Percentiles rank a stretch among this genome's conserved stretches.
Conservation (phyloP, 2,113 vertebrate genomes). For the Grallaria varia region DNA sequence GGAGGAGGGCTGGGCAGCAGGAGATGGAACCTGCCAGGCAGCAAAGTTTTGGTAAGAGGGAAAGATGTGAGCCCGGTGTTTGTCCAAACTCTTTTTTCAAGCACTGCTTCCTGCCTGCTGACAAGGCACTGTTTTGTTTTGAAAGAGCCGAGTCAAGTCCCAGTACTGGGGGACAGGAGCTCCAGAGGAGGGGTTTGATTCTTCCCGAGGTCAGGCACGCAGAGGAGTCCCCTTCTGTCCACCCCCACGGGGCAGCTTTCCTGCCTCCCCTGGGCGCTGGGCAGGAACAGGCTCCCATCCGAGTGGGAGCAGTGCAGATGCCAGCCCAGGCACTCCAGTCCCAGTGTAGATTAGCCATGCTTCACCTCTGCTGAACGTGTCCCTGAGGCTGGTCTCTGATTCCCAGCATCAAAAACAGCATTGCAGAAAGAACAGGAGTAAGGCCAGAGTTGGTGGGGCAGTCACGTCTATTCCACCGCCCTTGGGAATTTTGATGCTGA, state of each 20-base stretch:
- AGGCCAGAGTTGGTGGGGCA: neutral
- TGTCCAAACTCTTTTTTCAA: neutral
- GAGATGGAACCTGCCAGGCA: neutral
- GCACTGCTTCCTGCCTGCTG: neutral
- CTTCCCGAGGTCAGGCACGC: neutral
- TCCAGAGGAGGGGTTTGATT: neutral
- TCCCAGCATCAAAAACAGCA: neutral
- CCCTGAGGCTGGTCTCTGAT: neutral
- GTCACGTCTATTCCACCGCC: neutral
- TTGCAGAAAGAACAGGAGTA: neutral
- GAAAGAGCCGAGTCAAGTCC: neutral
- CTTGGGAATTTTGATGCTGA: neutral
- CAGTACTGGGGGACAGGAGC: fast-evolving
- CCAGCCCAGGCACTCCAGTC: neutral
- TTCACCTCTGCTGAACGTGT: neutral
- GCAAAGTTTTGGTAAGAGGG: neutral
- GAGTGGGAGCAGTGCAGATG: neutral
- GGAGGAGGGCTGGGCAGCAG: neutral
- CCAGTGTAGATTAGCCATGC: neutral
- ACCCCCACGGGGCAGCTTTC: neutral
- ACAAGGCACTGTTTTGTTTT: neutral
- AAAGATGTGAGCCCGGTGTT: neutral
- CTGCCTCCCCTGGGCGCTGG: neutral
- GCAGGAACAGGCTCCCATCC: neutral
- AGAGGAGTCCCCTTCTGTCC: neutral